These are phyloP conservation scores for Cistogaster globosa DNA, from an alignment of 2,888 invertebrate genomes.

Conservation along the genomic window DNA sequence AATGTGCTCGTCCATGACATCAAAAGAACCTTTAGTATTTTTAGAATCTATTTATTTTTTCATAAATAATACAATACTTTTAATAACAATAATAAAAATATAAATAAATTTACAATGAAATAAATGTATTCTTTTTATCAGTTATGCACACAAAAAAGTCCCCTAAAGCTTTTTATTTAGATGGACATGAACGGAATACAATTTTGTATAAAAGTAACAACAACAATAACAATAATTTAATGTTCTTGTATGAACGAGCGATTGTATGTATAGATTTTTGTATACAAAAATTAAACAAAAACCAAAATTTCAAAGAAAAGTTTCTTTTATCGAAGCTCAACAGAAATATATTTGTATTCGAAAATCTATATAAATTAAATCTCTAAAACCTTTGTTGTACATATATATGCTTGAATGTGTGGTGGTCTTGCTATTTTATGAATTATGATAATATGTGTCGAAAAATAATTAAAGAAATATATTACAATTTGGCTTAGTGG, in stretches of 20 bases:
- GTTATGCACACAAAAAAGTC: conserved; percentile 28
- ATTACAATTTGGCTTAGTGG: neutral
- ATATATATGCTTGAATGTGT: no score
- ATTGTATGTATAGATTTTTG: no score
- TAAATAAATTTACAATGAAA: conserved; percentile 30
- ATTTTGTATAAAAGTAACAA: neutral
- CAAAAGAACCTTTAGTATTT: conserved; percentile 24
- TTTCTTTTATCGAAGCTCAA: no score
- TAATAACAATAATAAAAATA: conserved; percentile 16
- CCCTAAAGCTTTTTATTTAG: conserved; percentile 46
- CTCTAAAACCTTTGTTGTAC: no score
- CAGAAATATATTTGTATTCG: no score
- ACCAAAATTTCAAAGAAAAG: neutral
- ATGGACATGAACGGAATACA: conserved; percentile 1
- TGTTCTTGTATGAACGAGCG: no score
- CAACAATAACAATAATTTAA: neutral
- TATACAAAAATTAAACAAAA: neutral
- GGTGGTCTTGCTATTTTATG: no score
- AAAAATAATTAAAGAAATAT: no score
- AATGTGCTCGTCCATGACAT: neutral
- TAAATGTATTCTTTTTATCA: conserved; percentile 44
- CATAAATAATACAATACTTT: conserved; percentile 37
- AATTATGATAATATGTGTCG: no score
- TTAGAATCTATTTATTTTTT: conserved; percentile 43
- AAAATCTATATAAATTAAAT: no score